These are phyloP conservation scores for Lepidotrigona ventralis DNA, from an alignment of 1,140 invertebrate genomes.

Conservation along the genomic window DNA sequence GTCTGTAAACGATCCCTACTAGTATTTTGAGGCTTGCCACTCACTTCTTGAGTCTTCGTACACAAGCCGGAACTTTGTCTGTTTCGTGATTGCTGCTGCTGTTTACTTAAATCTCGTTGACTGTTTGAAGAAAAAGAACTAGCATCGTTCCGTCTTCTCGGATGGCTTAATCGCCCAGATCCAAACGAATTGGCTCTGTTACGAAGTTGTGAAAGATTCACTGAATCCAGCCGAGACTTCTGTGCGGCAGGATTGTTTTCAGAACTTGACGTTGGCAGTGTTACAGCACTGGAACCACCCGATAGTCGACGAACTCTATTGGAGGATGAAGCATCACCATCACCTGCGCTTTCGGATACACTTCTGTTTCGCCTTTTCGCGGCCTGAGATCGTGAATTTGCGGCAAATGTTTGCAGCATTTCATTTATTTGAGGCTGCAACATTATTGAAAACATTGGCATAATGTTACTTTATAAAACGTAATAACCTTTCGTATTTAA, in stretches of 20 bases:
- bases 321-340: conserved; percentile 64
- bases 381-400: conserved; percentile 73
- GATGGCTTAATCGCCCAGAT: conserved; percentile 70
- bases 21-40: conserved; percentile 53
- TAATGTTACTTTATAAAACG: not conserved
- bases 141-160: conserved; percentile 61
- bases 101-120: conserved; percentile 65
- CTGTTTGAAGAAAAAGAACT: conserved; percentile 54
- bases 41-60: conserved; percentile 63
- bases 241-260: conserved; percentile 41
- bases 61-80: conserved; percentile 72
- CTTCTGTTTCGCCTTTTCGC: conserved; percentile 82
- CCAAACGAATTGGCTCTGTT: conserved; percentile 75
- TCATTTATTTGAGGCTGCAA: conserved; percentile 82
- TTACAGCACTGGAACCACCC: conserved; percentile 73
- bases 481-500: not conserved
- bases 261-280: conserved; percentile 64
- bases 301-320: conserved; percentile 74
- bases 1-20: conserved; percentile 54
- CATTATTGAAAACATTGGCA: conserved; percentile 18
- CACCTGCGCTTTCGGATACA: conserved; percentile 81
- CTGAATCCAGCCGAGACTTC: conserved; percentile 61
- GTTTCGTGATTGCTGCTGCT: conserved; percentile 62
- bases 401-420: conserved; percentile 78
- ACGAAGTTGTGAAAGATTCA: conserved; percentile 71